Conservation (phyloP, 2,113 vertebrate genomes). For the Aspiorhynchus laticeps region DNA sequence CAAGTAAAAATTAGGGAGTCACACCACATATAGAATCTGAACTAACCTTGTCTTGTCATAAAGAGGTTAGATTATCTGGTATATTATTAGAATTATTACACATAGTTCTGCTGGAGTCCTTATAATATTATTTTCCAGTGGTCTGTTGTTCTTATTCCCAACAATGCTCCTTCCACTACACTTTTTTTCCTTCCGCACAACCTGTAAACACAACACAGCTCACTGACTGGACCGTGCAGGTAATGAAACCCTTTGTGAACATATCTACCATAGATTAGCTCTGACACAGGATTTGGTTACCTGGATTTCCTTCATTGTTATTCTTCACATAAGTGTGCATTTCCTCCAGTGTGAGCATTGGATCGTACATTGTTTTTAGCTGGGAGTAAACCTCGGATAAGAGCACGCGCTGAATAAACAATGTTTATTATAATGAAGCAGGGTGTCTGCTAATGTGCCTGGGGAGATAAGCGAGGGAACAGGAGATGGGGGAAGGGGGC, state of each 20-base stretch:
- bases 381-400: background rate
- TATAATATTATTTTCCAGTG: background rate
- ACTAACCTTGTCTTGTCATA: background rate
- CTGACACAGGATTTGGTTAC: conserved; percentile 23
- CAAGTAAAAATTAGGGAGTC: background rate
- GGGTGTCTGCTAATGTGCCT: conserved; percentile 67
- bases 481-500: conserved; percentile 30
- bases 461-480: conserved; percentile 48
- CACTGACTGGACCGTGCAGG: background rate
- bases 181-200: background rate
- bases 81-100: background rate
- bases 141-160: background rate
- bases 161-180: background rate
- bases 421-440: conserved; percentile 70
- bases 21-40: background rate
- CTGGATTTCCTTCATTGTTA: conserved; percentile 28
- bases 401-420: conserved; percentile 64
- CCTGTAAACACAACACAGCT: conserved; percentile 10
- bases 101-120: background rate
- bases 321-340: conserved; percentile 4
- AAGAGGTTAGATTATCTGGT: background rate
- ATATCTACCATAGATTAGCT: background rate
- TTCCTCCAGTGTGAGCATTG: conserved; percentile 4
- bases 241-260: conserved; percentile 24
- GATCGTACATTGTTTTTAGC: conserved; percentile 2